Conservation (phyloP, 2,113 vertebrate genomes). For the Salvator merianae region DNA sequence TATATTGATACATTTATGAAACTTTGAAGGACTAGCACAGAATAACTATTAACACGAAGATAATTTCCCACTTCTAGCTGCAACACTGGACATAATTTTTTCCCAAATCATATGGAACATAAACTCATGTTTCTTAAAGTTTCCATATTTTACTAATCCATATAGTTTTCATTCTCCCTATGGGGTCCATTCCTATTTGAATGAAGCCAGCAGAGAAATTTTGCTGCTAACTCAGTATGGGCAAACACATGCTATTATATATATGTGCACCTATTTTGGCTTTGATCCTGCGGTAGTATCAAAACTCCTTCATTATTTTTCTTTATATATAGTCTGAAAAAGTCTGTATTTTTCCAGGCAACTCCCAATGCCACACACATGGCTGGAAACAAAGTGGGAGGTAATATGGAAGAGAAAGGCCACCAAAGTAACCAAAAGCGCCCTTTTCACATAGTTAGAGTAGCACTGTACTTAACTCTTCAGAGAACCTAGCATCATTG, state of each 20-base stretch:
- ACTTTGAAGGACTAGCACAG: not conserved
- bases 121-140: fast-evolving
- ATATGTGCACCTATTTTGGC: constrained; percentile 34
- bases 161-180: not conserved
- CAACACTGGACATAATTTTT: not conserved
- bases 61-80: not conserved
- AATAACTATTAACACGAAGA: not conserved
- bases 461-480: constrained; percentile 68
- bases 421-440: constrained; percentile 67
- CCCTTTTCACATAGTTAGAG: constrained; percentile 63
- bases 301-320: constrained; percentile 61
- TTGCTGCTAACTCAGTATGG: not conserved
- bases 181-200: constrained; percentile 18
- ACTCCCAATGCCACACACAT: constrained; percentile 78
- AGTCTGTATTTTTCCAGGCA: constrained; percentile 75
- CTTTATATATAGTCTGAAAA: constrained; percentile 63
- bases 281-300: constrained; percentile 39
- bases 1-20: constrained; percentile 28
- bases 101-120: not conserved
- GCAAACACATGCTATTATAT: constrained; percentile 18
- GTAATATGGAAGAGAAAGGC: constrained; percentile 64
- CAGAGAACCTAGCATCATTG: constrained; percentile 65
- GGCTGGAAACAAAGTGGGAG: constrained; percentile 79
- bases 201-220: constrained; percentile 7
- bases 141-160: not conserved